Evolutionary conservation across 2,797 vertebrate genomes (phyloP).

Genomic region (Thaleichthys pacificus): DNA sequence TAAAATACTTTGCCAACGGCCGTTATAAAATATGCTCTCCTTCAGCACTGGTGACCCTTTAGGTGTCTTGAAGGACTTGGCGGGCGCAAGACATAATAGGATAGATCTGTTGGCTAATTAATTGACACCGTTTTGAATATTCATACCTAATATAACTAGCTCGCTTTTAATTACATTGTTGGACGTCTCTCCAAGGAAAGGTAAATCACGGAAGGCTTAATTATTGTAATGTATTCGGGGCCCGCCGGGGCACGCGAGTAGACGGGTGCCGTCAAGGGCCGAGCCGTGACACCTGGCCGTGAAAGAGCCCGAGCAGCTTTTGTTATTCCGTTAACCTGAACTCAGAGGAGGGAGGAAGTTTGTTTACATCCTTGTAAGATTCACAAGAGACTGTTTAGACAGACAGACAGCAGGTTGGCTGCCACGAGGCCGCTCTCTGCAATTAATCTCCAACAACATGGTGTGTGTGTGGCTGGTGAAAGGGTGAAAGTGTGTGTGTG

Average conservation of each 20-base stretch:
- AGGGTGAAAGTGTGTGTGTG: slow-evolving; percentile 18
- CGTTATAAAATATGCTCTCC: slow-evolving; percentile 80
- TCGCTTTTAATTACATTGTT: slow-evolving; percentile 99
- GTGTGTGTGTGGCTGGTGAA: slow-evolving; percentile 12
- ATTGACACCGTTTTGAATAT: slow-evolving; percentile 99
- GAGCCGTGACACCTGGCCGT: slow-evolving; percentile 94
- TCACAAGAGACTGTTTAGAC: slow-evolving; percentile 72
- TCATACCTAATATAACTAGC: slow-evolving; percentile 96
- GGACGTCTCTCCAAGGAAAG: slow-evolving; percentile 96
- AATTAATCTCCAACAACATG: slow-evolving; percentile 74
- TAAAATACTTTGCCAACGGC: slow-evolving; percentile 66
- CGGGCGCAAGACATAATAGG: slow-evolving; percentile 79
- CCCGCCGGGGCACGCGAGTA: slow-evolving; percentile 87
- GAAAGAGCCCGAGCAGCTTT: slow-evolving; percentile 77
- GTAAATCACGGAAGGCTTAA: slow-evolving; percentile 99
- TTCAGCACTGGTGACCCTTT: slow-evolving; percentile 84
- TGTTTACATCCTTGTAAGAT: slow-evolving; percentile 79
- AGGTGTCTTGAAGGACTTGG: slow-evolving; percentile 87
- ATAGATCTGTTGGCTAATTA: slow-evolving; percentile 91
- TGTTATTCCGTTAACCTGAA: slow-evolving; percentile 75
- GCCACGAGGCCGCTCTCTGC: slow-evolving; percentile 62
- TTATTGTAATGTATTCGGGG: slow-evolving; percentile 99
- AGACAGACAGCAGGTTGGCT: slow-evolving; percentile 72
- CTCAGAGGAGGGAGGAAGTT: slow-evolving; percentile 74
- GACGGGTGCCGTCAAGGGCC: slow-evolving; percentile 94